Evolutionary conservation across 2,797 vertebrate genomes (phyloP).

Genomic region (Potorous gilbertii): DNA sequence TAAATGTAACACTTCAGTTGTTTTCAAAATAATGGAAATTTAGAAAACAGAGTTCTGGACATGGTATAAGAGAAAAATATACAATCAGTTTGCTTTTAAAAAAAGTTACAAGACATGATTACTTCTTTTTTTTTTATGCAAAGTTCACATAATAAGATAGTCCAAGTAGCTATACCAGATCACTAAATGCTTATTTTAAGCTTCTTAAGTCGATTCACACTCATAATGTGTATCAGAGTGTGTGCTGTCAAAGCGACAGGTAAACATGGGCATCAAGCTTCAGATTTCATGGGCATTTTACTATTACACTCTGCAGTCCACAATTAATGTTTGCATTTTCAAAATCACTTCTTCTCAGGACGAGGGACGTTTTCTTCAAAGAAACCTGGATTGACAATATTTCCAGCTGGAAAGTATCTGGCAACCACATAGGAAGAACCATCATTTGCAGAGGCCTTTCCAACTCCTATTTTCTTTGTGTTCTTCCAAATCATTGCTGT

Average conservation of each 20-base stretch:
- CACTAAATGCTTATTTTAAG: slow-evolving; percentile 21
- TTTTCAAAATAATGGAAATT: slow-evolving; percentile 44
- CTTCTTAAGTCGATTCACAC: slow-evolving; percentile 1
- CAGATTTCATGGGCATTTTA: slow-evolving; percentile 63
- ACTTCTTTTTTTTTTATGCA: neutral
- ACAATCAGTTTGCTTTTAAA: slow-evolving; percentile 58
- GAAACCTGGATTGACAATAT: slow-evolving; percentile 95
- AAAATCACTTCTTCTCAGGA: slow-evolving; percentile 84
- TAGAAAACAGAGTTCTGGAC: slow-evolving; percentile 33
- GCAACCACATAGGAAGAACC: slow-evolving; percentile 98
- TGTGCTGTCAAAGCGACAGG: slow-evolving; percentile 52
- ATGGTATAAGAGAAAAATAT: slow-evolving; percentile 43
- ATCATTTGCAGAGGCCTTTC: slow-evolving; percentile 93
- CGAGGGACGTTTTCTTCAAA: slow-evolving; percentile 96
- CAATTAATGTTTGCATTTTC: slow-evolving; percentile 55
- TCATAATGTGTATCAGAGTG: neutral
- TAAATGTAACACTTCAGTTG: slow-evolving; percentile 43
- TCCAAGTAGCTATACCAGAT: slow-evolving; percentile 7
- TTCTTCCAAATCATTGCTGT: slow-evolving; percentile 99
- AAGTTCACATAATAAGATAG: slow-evolving; percentile 45
- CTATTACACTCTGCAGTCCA: slow-evolving; percentile 59
- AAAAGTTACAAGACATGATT: slow-evolving; percentile 42
- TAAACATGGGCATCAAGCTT: slow-evolving; percentile 51
- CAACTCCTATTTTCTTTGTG: slow-evolving; percentile 93
- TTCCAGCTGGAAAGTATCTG: slow-evolving; percentile 97